Base-by-base conservation (phyloP, 2,888 invertebrate species). In the Epirrhoe alternata region DNA sequence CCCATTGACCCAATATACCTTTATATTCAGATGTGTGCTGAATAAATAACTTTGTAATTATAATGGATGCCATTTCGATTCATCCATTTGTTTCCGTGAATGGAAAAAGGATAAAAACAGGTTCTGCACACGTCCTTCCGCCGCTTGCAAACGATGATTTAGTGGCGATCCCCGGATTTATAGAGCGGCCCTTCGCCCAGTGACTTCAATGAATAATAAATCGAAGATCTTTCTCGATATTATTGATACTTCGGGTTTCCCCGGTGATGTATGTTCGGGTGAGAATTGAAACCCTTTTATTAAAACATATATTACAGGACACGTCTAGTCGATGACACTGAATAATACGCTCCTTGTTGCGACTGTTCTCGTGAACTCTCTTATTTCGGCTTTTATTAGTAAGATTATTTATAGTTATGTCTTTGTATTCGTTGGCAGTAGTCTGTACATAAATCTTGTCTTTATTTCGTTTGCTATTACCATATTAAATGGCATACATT, bases 241-340 rank as follows among this genome's bases (percentile, higher is more conserved):
- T 89, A 90, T 89, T 89, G 91, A 90, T 89, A 91, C 88, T 87
- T 85, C 78, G 89, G 88, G 86, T 84, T 85, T 87, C 83, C 84
- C 77, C 80, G 74, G 86, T 90, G 90, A 91, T 89, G 83, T 89
- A 92, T 87, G 89, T 86, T 84, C 85, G 86, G 87, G 86, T 83
- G 87, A 84, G 88, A 89, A 87, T 89, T 89, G 90, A 88, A 90
- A 90, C 89, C 90, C 90, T 92, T 92, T 92, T 92, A 92, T 93
- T 92, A 92, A 92, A 91, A 89, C 92, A 92, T 92, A 92, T 91
- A 92, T 93, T 92, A 92, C 81, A 79, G 82, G 84, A 86, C 91
- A 84, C 92, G 90, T 86, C 90, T 83, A 84, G 89, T 74, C 78
- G 74, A 83, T 89, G 92, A 92, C 92, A 92, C 86, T 90, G 92